These are phyloP conservation scores for Mimachlamys varia DNA, from an alignment of 2,888 invertebrate genomes.

Conservation along the genomic window DNA sequence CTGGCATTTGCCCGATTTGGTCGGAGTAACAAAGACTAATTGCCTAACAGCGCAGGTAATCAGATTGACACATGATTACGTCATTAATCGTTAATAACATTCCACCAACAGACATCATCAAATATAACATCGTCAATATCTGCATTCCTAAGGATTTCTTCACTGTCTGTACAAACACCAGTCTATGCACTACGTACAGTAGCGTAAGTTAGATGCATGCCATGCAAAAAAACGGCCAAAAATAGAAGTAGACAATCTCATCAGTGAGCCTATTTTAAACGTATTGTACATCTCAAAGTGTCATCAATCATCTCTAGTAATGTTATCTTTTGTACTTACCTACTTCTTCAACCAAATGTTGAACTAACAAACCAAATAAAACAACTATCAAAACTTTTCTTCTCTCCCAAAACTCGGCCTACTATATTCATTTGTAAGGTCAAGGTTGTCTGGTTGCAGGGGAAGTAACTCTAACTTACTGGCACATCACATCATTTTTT, in stretches of 20 bases:
- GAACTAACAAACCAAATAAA: slow-evolving; percentile 27
- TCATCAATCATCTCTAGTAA: neutral
- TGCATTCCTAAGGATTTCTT: neutral
- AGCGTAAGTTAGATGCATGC: slow-evolving; percentile 7
- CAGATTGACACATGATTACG: slow-evolving; percentile 1
- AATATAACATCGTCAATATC: neutral
- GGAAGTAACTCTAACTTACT: slow-evolving; percentile 27
- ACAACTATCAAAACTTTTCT: slow-evolving; percentile 34
- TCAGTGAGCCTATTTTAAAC: neutral
- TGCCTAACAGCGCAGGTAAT: neutral
- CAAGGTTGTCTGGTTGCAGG: neutral
- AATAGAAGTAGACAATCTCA: slow-evolving; percentile 23
- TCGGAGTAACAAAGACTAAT: neutral
- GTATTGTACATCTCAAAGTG: neutral
- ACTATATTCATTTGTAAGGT: slow-evolving; percentile 17
- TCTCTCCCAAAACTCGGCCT: slow-evolving; percentile 21
- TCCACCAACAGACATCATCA: neutral
- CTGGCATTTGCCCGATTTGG: neutral
- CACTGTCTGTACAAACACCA: neutral
- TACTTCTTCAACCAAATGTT: slow-evolving; percentile 31
- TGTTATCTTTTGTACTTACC: slow-evolving; percentile 22
- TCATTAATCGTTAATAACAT: neutral
- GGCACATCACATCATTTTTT: neutral
- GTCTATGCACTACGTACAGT: slow-evolving; percentile 4
- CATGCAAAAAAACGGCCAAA: slow-evolving; percentile 32